Conservation (phyloP, 2,888 invertebrate species). For the Eurois occulta region DNA sequence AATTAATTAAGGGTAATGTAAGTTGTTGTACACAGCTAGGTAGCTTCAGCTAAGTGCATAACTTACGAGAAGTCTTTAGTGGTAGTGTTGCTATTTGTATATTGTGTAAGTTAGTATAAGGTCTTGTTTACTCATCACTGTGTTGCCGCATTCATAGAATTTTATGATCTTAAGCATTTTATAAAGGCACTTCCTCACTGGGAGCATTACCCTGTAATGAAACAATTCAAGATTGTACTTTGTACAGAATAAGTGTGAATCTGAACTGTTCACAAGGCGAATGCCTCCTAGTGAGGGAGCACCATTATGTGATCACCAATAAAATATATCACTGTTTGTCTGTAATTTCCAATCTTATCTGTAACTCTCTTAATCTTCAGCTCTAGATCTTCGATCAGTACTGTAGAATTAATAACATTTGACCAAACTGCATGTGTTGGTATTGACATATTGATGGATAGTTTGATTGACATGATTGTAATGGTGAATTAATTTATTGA, state of each 20-base stretch:
- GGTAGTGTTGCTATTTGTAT: conserved; percentile 60
- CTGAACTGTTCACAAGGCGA: background rate
- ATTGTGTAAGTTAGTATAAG: conserved; percentile 53
- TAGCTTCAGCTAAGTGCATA: conserved; percentile 46
- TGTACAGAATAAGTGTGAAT: background rate
- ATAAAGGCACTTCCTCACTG: background rate
- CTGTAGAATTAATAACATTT: background rate
- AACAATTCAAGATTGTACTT: background rate
- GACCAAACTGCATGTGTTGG: conserved; percentile 16
- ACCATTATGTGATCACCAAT: conserved; percentile 12
- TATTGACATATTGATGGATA: background rate
- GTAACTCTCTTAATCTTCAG: background rate
- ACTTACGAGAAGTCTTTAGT: conserved; percentile 43
- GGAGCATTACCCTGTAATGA: background rate
- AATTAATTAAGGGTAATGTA: conserved; percentile 38
- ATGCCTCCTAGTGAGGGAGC: background rate
- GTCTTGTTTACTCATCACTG: conserved; percentile 22
- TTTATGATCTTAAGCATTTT: background rate
- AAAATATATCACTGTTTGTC: conserved; percentile 2
- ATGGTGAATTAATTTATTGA: conserved; percentile 5
- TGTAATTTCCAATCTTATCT: conserved; percentile 20
- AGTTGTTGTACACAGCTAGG: conserved; percentile 49
- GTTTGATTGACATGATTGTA: background rate
- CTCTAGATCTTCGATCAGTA: background rate
- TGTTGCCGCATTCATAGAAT: conserved; percentile 26